Evolutionary conservation across 2,797 vertebrate genomes (phyloP), one percentile per base, ranked within the genome.

Genomic region (Diceros bicornis): DNA sequence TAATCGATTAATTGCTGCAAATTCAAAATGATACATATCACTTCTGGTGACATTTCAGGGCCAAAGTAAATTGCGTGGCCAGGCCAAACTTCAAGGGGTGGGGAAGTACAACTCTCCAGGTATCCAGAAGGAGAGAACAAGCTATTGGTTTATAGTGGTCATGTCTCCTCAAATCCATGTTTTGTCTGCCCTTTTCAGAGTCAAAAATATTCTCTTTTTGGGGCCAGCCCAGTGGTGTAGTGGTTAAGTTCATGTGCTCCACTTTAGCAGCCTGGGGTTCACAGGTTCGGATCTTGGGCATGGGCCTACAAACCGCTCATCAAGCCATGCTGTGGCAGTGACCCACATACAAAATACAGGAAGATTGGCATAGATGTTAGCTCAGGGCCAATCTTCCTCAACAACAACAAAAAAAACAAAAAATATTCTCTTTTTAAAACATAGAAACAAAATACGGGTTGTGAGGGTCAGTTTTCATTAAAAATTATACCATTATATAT

Each of bases 101-200:
- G 44, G 62, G n/a, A 29, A 62, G 77, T 68, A 52, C 1, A 71
- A 27, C 18, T n/a, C 20, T 71, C 41, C 18, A 41, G 2, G 17
- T 34, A 85, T 55, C 64, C 25, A 13, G 44, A 50, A 62, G 62
- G 69, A 62, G 25, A 87, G 23, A 71, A 68, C 9, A 62, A 32
- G n/a, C 50, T 44, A 23, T 71, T 37, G n/a, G 62, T 25, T 57
- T n/a, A 47, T 21, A 44, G 7, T 64, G 29, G 3, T 34, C 44
- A 21, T 57, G 12, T 41, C 18, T 72, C n/a, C 75, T 85, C 37
- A 85, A 64, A 95, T 47, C 12, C 52, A 20, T 34, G 7, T 59
- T 88, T 79, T 88, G n/a, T 79, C 55, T 96, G 82, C 8, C 44
- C n/a, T 69, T 95, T 72, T 68, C 27, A 87, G 61, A 92, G 27